Evolutionary conservation across 2,888 invertebrate genomes (phyloP).

Genomic region (Aleiodes alternator): DNA sequence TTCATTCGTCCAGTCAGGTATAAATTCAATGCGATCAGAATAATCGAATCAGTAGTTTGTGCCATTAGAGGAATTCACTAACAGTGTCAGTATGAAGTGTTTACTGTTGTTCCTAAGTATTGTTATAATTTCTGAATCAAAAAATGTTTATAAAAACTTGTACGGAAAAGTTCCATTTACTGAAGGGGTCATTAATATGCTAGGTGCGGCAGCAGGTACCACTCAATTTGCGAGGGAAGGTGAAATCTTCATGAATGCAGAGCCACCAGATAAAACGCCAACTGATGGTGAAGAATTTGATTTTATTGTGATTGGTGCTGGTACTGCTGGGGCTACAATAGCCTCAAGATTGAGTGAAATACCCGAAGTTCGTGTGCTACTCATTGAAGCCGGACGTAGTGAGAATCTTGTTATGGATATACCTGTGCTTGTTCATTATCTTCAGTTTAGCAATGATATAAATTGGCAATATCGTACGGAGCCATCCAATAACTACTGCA

Average conservation of each 20-base stretch:
- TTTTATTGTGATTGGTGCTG: slow-evolving; percentile 87
- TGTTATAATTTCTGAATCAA: neutral
- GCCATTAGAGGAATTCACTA: neutral
- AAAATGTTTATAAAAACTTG: slow-evolving; percentile 28
- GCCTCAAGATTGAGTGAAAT: slow-evolving; percentile 86
- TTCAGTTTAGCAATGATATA: slow-evolving; percentile 81
- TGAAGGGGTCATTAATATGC: neutral
- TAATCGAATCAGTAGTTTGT: neutral
- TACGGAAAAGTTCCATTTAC: neutral
- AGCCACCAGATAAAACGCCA: slow-evolving; percentile 77
- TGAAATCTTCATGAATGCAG: slow-evolving; percentile 76
- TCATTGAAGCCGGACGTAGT: slow-evolving; percentile 83
- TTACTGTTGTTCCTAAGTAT: neutral
- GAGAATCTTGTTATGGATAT: slow-evolving; percentile 87
- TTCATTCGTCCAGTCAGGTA: neutral
- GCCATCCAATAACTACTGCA: slow-evolving; percentile 83
- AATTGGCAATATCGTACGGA: slow-evolving; percentile 91
- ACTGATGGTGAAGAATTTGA: slow-evolving; percentile 81
- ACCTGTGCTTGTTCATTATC: slow-evolving; percentile 83
- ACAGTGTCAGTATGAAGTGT: neutral
- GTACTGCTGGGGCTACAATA: slow-evolving; percentile 86
- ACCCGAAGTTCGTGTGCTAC: slow-evolving; percentile 81
- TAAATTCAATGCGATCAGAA: slow-evolving; percentile 10
- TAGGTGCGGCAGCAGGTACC: slow-evolving; percentile 58
- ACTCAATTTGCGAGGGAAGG: slow-evolving; percentile 78